Percentiles rank a stretch among this genome's conserved stretches.
phyloP scores from a whole-genome alignment of 2,888 invertebrate species.

The Oasisia sp. region DNA sequence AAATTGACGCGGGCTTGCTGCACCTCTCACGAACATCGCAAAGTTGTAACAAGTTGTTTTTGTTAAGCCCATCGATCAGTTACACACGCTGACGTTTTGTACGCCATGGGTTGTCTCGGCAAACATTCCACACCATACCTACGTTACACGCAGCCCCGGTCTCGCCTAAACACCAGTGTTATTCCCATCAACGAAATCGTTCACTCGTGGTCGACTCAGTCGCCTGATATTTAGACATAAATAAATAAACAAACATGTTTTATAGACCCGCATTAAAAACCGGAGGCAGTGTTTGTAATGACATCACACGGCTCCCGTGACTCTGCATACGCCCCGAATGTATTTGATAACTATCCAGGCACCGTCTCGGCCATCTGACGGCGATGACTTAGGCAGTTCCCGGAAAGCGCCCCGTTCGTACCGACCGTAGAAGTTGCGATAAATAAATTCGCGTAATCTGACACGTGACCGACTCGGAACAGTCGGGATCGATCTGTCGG shows the following conservation, averaged over 20 bases:
- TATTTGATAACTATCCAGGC: neutral
- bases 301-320: neutral
- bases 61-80: neutral
- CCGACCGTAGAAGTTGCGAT: neutral
- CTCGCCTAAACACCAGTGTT: neutral
- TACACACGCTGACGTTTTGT: neutral
- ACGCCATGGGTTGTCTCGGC: neutral
- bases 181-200: neutral
- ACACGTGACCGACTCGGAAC: neutral
- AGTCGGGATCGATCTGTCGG: conserved; percentile 3
- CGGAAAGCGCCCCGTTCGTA: neutral
- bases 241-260: neutral
- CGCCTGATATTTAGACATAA: neutral
- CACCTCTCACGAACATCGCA: neutral
- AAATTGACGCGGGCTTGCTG: neutral
- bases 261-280: neutral
- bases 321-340: neutral
- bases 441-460: neutral
- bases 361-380: neutral
- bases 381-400: neutral
- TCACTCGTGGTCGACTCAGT: neutral
- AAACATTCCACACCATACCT: neutral
- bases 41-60: neutral
- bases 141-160: neutral
- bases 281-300: neutral